phyloP scores from a whole-genome alignment of 2,113 vertebrate species.

The Clinocottus analis region DNA sequence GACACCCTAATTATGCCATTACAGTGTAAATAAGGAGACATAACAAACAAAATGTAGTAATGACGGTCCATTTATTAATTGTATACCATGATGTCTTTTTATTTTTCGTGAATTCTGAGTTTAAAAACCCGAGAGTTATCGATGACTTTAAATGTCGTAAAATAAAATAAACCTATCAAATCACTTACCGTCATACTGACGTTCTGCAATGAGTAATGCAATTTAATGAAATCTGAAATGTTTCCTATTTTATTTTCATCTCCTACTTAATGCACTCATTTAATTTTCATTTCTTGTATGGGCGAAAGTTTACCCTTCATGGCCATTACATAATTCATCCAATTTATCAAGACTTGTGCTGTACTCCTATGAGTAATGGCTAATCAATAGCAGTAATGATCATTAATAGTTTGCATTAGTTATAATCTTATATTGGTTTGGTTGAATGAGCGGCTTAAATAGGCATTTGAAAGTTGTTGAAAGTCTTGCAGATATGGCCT shows the following conservation, averaged over 20 bases:
- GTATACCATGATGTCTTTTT: neutral
- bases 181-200: neutral
- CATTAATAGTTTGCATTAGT: constrained; percentile 71
- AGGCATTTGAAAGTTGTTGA: constrained; percentile 45
- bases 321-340: constrained; percentile 53
- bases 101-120: neutral
- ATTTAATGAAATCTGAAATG: constrained; percentile 23
- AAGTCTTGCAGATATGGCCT: constrained; percentile 23
- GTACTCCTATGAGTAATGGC: constrained; percentile 62
- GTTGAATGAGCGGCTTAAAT: constrained; percentile 64
- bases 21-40: constrained; percentile 24
- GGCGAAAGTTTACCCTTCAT: constrained; percentile 35
- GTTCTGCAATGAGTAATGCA: constrained; percentile 1
- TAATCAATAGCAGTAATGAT: constrained; percentile 76
- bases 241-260: constrained; percentile 25
- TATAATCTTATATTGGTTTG: constrained; percentile 60
- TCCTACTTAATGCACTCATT: constrained; percentile 38
- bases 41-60: constrained; percentile 15
- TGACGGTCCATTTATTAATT: neutral
- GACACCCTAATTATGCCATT: constrained; percentile 39
- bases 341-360: constrained; percentile 47
- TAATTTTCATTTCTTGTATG: constrained; percentile 27
- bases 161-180: constrained; percentile 7
- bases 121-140: neutral
- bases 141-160: constrained; percentile 12